These are phyloP conservation scores for Plusia festucae DNA, from an alignment of 2,888 invertebrate species.

Conservation along the genomic window DNA sequence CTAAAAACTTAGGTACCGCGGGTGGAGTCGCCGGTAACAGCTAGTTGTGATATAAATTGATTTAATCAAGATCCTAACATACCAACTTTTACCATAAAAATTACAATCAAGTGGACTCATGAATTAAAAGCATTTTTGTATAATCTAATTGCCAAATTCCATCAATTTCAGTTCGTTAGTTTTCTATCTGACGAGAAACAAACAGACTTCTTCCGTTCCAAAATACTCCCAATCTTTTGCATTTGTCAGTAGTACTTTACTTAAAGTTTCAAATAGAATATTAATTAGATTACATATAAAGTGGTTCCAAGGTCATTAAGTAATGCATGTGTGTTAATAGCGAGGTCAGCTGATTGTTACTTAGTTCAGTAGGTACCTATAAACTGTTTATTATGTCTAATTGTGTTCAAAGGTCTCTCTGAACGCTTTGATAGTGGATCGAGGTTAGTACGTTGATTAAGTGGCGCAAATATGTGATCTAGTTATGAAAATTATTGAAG, in stretches of 20 bases:
- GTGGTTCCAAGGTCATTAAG: conserved; percentile 35
- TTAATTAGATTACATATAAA: not conserved
- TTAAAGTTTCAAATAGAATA: not conserved
- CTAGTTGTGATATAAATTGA: too few species aligned
- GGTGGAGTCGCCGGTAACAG: too few species aligned
- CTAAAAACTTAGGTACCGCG: too few species aligned
- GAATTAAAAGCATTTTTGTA: too few species aligned
- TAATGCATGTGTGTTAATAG: conserved; percentile 13
- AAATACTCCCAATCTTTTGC: too few species aligned
- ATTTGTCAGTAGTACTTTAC: not conserved
- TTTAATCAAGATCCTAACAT: too few species aligned
- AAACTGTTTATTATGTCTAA: conserved; percentile 49
- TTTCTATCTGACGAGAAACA: too few species aligned
- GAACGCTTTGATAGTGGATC: conserved; percentile 36
- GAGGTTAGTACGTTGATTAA: conserved; percentile 37
- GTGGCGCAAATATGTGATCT: conserved; percentile 9
- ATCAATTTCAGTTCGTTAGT: too few species aligned
- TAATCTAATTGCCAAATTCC: too few species aligned
- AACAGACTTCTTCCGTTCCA: too few species aligned
- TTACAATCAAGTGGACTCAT: too few species aligned
- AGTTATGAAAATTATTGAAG: not conserved
- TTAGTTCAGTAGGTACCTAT: conserved; percentile 37
- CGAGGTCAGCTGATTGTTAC: conserved; percentile 50
- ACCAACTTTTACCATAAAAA: too few species aligned
- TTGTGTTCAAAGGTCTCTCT: conserved; percentile 52